Base-by-base conservation (phyloP, 2,888 invertebrate genomes). In the Polia nebulosa region DNA sequence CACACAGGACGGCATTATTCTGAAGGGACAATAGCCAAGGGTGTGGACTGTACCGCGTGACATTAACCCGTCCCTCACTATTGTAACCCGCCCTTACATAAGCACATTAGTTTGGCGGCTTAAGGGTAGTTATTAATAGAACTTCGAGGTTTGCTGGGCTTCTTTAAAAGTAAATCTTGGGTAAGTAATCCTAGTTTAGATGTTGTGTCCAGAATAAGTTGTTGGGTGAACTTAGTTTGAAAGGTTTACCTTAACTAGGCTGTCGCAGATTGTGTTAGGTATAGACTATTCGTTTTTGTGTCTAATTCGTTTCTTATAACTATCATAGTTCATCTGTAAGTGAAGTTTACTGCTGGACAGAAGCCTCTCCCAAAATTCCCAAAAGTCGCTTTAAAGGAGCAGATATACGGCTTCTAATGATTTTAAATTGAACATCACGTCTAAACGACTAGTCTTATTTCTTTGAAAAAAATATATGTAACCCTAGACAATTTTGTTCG, bases 21-120 rank as follows among this genome's bases (percentile, higher is more conserved):
- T 39, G 63, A 41, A 34, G 56, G 82, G 74, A 82, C 82, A 82
- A 82, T 71, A 17, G 82, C 51, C 34, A 20, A 60, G 66, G 71
- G 68, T 81, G 68, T 83, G 83, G 81, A 67, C 72, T 75, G 41
- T 52, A 45, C 57, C 34, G 60, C 74, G 76, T 83, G 84, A 73
- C 84, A 83, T 82, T 83, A 79, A 75, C 76, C 72, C 79, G 63
- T 64, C 72, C 81, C 69, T 8, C 36, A 60, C 62, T 66, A 74
- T 75, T 78, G 70, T 83, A 55, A 47, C 47, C 66, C 58, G 44
- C 2, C 52, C 66, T 60, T 56, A 76, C 53, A 63, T 76, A 79
- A 82, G 64, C 55, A 79, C 76, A 66, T 79, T 79, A 67, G 32
- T 65, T 76, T 61, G 32, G 11, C 53, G 47, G 49, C 57, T 73